A percentile compares a stretch with the other conserved stretches of the same genome.
phyloP scores from a whole-genome alignment of 30 jellyfish, hydroid and myxozoan genomes.

The Rhopilema esculentum region DNA sequence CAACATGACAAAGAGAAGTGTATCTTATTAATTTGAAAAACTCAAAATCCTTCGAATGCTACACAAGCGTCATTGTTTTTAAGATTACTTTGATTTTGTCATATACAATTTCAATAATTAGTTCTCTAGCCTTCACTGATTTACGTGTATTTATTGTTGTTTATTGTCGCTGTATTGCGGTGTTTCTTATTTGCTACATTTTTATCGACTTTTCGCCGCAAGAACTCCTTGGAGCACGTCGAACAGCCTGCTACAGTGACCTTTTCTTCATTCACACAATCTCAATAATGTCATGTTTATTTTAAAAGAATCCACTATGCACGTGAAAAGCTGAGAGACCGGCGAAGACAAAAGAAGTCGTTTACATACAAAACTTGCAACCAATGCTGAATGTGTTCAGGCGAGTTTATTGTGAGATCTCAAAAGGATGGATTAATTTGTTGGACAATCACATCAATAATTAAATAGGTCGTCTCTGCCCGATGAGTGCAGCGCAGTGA shows the following conservation, averaged over 20 bases:
- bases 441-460: conserved; percentile 31
- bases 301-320: background rate
- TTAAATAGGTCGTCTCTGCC: conserved; percentile 16
- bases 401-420: conserved; percentile 31
- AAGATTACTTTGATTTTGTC: no score
- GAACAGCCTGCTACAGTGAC: no score
- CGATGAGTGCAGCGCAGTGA: background rate
- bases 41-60: background rate
- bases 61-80: no score
- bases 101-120: no score
- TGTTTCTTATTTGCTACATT: no score
- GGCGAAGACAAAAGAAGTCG: background rate
- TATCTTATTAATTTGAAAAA: no score
- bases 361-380: background rate
- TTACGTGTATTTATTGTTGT: no score
- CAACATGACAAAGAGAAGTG: background rate
- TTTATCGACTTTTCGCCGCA: no score
- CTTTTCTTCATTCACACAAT: no score
- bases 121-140: no score
- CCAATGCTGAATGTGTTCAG: background rate
- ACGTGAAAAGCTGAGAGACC: background rate
- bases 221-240: no score
- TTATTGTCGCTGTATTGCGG: no score
- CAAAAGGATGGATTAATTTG: conserved; percentile 51
- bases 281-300: background rate